Evolutionary conservation across 37 sponge, comb jelly and placozoan species (phyloP), one percentile per base, ranked within the genome.

Genomic region (Mnemiopsis leidyi): DNA sequence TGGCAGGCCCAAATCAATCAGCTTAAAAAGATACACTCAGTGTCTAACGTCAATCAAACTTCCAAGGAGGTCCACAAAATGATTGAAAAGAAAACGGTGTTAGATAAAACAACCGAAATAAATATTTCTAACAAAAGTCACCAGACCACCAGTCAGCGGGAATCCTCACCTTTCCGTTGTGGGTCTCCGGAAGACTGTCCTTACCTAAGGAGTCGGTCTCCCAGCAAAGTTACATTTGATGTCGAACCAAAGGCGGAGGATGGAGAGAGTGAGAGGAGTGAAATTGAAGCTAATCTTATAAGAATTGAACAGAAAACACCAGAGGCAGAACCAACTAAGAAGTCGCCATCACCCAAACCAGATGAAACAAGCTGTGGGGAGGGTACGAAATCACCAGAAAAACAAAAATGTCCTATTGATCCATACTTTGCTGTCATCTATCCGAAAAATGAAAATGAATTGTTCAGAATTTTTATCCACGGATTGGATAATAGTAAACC

Each of bases 391-490:
- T 29, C 75, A 23, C 75, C 75, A 71, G 37, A 32, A 79, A 32
- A 32, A 79, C 36, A 2, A 5, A 32, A 21, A 32, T 23, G 82
- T 35, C 82, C 82, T 5, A 34, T 79, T 32, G 36, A 79, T 36
- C 82, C 82, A 71, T 71, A 71, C 23, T 71, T 29, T 28, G 75
- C 30, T 29, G 30, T 71, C 75, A 71, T 71, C 75, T 28, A 71
- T 71, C 75, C 75, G 3, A 71, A 71, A 28, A 29, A n/a, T 71
- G 75, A 71, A 24, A 71, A 71, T 28, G 75, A 71, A 24, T 28
- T 71, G 75, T 71, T 71, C 75, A 71, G 20, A 28, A 71, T 71
- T 5, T 71, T 71, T 28, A 71, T 71, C 5, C 75, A 71, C 75
- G 75, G 75, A 5, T n/a, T 71, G 23, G 75, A 71, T 71, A 13